phyloP scores from a whole-genome alignment of 1,140 invertebrate genomes.

The Drosophila kohkoa region DNA sequence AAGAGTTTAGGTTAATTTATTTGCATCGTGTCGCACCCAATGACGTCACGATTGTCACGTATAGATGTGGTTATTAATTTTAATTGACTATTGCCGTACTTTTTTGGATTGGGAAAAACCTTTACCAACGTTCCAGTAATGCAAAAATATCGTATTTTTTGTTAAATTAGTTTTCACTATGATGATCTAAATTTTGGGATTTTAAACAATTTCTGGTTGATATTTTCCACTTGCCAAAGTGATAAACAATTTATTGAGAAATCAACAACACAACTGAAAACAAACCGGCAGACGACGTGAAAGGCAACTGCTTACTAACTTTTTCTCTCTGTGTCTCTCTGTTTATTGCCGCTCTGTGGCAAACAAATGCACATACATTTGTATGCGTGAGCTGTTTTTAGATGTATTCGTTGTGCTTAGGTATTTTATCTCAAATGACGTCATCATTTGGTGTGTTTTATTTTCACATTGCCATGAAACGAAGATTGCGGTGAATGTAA shows the following conservation, averaged over 20 bases:
- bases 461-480: conserved; percentile 30
- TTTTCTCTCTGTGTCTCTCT: conserved; percentile 52
- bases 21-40: conserved; percentile 11
- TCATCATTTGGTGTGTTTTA: conserved; percentile 22
- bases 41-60: conserved; percentile 18
- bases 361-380: background rate
- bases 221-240: conserved; percentile 2
- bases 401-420: background rate
- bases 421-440: conserved; percentile 33
- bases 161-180: background rate
- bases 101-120: conserved; percentile 36
- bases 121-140: conserved; percentile 27
- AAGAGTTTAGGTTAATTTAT: conserved; percentile 16
- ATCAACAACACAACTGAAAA: conserved; percentile 28
- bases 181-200: background rate
- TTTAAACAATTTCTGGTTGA: background rate
- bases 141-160: conserved; percentile 13
- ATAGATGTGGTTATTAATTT: background rate
- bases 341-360: conserved; percentile 8
- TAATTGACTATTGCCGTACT: conserved; percentile 57
- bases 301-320: conserved; percentile 48
- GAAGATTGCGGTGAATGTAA: conserved; percentile 9
- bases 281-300: conserved; percentile 41
- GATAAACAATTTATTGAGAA: conserved; percentile 44
- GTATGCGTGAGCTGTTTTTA: background rate